Conservation (phyloP, 2,797 vertebrate species). For the Silurus aristotelis region DNA sequence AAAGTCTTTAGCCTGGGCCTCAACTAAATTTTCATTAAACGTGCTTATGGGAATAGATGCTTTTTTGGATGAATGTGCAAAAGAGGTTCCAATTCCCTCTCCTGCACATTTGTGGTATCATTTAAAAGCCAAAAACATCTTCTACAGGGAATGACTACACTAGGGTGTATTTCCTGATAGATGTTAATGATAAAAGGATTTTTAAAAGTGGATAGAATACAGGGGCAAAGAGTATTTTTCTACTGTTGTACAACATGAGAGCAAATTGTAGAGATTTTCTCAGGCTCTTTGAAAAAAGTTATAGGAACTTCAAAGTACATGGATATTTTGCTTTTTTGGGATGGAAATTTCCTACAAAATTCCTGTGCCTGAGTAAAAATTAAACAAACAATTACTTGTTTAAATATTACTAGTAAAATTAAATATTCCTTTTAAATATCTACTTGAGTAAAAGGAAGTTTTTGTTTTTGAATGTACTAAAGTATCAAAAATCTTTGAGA, state of each 20-base stretch:
- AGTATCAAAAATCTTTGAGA: too few relatives aligned
- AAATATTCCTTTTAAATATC: too few relatives aligned
- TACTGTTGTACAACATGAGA: background rate
- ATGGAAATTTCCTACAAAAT: too few relatives aligned
- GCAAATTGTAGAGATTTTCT: background rate
- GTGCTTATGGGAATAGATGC: background rate
- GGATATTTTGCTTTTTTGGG: background rate
- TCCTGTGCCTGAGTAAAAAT: too few relatives aligned
- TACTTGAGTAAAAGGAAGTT: too few relatives aligned
- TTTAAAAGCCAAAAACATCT: background rate
- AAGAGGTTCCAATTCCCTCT: background rate
- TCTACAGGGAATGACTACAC: background rate
- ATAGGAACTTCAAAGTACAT: background rate
- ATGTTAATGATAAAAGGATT: background rate
- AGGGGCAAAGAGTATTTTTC: background rate
- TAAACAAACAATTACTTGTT: too few relatives aligned
- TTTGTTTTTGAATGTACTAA: too few relatives aligned
- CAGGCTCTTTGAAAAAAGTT: background rate
- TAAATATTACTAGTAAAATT: too few relatives aligned
- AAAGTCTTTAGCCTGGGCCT: background rate
- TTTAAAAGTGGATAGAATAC: background rate
- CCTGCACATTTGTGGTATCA: background rate
- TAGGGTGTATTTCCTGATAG: background rate
- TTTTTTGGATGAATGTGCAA: background rate
- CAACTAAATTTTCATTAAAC: background rate